A percentile compares a stretch with the other conserved stretches of the same genome.
Conservation (phyloP, 2,888 invertebrate genomes). For the Trimorus sp. region DNA sequence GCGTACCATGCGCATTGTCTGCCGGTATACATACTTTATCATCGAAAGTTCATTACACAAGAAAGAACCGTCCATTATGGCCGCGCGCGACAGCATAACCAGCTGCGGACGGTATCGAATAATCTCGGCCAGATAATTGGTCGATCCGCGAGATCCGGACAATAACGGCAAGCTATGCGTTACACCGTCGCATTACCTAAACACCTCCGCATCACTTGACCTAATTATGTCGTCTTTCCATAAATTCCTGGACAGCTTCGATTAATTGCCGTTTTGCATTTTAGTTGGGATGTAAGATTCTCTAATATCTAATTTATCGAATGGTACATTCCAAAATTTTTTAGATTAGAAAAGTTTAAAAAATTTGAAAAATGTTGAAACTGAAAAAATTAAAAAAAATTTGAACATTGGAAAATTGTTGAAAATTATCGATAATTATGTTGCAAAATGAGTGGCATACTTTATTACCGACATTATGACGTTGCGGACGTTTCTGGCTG, state of each 20-base stretch:
- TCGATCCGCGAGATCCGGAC: slow-evolving; percentile 49
- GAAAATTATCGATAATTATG: no score
- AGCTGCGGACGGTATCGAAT: slow-evolving; percentile 46
- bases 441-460: no score
- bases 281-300: neutral
- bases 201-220: slow-evolving; percentile 1
- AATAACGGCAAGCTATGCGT: slow-evolving; percentile 48
- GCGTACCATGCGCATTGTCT: slow-evolving; percentile 29
- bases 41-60: slow-evolving; percentile 57
- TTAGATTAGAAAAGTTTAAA: no score
- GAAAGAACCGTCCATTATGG: slow-evolving; percentile 36
- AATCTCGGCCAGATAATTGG: slow-evolving; percentile 56
- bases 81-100: slow-evolving; percentile 19
- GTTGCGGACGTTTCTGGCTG: no score
- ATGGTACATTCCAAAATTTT: no score
- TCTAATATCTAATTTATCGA: no score
- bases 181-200: slow-evolving; percentile 28
- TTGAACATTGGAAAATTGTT: no score
- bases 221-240: neutral
- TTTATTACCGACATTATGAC: no score
- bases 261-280: slow-evolving; percentile 8
- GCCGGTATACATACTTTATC: slow-evolving; percentile 36
- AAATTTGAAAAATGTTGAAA: no score
- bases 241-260: neutral
- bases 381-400: no score